phyloP scores from a whole-genome alignment of 2,888 invertebrate genomes.

The Micropterix aruncella region DNA sequence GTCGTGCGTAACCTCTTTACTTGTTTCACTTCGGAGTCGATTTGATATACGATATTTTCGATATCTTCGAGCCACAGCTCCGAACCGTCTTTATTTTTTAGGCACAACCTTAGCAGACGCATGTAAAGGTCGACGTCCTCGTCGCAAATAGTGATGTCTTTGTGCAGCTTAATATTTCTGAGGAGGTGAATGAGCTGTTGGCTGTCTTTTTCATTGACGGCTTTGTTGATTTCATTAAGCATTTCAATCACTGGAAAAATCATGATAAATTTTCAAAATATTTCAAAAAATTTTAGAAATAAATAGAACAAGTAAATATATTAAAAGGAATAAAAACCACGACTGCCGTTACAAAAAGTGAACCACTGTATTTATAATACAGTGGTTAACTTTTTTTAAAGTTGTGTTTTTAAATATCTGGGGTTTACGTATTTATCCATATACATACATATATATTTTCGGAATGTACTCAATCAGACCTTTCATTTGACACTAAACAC shows the following conservation, averaged over 20 bases:
- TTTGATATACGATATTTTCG: constrained; percentile 29
- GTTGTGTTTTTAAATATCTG: too few species aligned
- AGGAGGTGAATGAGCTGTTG: constrained; percentile 31
- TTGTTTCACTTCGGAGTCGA: constrained; percentile 31
- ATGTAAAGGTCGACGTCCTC: constrained; percentile 38
- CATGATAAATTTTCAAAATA: constrained; percentile 6
- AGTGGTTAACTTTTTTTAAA: too few species aligned
- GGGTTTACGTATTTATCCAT: too few species aligned
- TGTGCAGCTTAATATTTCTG: constrained; percentile 30
- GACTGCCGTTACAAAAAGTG: too few species aligned
- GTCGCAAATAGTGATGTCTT: constrained; percentile 25
- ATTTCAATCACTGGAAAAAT: constrained; percentile 36
- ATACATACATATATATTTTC: too few species aligned
- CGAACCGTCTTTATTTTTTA: constrained; percentile 36
- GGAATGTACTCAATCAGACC: too few species aligned
- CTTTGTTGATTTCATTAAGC: constrained; percentile 42
- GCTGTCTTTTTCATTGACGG: constrained; percentile 39
- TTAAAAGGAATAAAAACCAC: too few species aligned
- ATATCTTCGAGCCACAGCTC: constrained; percentile 47
- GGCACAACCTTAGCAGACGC: constrained; percentile 33
- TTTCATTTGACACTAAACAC: too few species aligned
- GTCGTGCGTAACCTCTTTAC: constrained; percentile 33
- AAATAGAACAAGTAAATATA: too few species aligned
- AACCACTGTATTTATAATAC: too few species aligned
- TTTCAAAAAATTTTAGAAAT: constrained; percentile 9